Evolutionary conservation across 2,113 vertebrate species (phyloP), one percentile per base, ranked within the genome.

Genomic region (Brachirus orientalis): DNA sequence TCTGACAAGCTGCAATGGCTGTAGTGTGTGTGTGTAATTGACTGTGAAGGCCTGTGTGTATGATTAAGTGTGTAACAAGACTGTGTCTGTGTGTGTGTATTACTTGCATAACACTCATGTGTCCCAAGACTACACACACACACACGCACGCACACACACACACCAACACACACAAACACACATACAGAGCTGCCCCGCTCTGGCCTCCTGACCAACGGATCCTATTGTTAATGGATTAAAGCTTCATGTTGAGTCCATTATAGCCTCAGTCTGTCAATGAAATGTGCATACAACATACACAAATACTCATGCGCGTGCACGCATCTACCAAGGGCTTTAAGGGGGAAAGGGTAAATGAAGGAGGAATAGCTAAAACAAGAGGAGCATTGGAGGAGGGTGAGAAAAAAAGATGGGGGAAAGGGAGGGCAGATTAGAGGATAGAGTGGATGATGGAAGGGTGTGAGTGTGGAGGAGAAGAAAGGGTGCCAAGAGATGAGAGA

Each of bases 181-280:
- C 20, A 52, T 20, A 65, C 35, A 63, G 3, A 62, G n/a, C 47
- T 44, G 2, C 36, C 71, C 66, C 69, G 67, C 67, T 38, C 63
- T 16, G 68, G 83, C 89, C 82, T 73, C 84, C 84, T 84, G 85
- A 83, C 89, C 85, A 90, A 89, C 75, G 63, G 79, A 88, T 90
- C 86, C 86, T 73, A 88, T 90, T 91, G 89, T 90, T 85, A 87
- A 86, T 90, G 86, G 90, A 90, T 91, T 90, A 91, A 85, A 86
- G 87, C 89, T 87, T 90, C 88, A 89, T 90, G 89, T 90, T 80
- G 89, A 90, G 88, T 92, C 88, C 87, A 92, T 92, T 90, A 89
- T 88, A 81, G 81, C 86, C 87, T 78, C 85, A 79, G 80, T 55
- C 84, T 89, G 89, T 92, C 90, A 92, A 90, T 92, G 89, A 92